Percentiles rank a stretch among this genome's conserved stretches.
Conservation (phyloP, 2,113 vertebrate species). For the Barnardius zonarius region DNA sequence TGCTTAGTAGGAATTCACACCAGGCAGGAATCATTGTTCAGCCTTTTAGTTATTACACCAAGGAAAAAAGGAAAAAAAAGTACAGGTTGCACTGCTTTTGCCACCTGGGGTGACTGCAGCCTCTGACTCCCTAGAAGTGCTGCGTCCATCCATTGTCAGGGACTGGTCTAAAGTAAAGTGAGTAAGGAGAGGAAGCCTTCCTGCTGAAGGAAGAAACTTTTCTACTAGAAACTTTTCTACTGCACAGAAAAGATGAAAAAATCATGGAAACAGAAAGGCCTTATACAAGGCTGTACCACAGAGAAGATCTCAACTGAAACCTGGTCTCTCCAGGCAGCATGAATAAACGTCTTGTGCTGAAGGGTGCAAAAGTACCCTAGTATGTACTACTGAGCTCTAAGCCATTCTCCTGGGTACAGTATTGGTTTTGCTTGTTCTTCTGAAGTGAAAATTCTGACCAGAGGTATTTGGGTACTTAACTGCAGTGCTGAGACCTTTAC, state of each 20-base stretch:
- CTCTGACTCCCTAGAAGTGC: neutral
- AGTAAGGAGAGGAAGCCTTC: neutral
- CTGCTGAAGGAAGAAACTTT: neutral
- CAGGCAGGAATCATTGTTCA: neutral
- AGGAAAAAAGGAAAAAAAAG: neutral
- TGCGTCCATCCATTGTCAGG: neutral
- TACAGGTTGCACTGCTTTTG: neutral
- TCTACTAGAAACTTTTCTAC: neutral
- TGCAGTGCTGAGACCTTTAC: neutral
- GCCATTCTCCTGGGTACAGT: fast-evolving
- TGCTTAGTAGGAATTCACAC: neutral
- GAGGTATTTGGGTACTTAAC: neutral
- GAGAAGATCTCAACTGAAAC: neutral
- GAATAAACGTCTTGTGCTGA: neutral
- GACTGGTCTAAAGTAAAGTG: neutral
- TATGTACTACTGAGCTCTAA: neutral
- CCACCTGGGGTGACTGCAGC: neutral
- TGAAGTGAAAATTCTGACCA: neutral
- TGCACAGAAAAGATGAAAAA: neutral
- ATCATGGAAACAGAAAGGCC: neutral
- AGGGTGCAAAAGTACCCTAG: neutral
- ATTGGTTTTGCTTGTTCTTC: neutral
- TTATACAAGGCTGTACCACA: neutral
- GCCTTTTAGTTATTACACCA: neutral
- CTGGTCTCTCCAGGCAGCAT: neutral